A percentile compares a stretch with the other conserved stretches of the same genome.
These are phyloP conservation scores for Patella depressa DNA, from an alignment of 2,888 invertebrate species.

Conservation along the genomic window DNA sequence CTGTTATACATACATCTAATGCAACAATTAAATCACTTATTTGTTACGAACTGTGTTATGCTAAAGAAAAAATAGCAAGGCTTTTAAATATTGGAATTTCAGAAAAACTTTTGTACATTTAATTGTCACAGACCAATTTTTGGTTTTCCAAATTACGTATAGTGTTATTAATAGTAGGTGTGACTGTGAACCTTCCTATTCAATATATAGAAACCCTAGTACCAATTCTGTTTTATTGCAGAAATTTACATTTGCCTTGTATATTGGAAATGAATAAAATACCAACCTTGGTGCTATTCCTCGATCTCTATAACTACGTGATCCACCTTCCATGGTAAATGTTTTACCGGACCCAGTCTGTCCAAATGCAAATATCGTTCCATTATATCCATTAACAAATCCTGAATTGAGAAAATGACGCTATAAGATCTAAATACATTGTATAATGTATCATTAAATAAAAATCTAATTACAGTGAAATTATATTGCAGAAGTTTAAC, in stretches of 20 bases:
- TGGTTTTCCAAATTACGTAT: no score
- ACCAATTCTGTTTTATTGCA: background rate
- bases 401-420: conserved; percentile 40
- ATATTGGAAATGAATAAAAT: background rate
- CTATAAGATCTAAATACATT: background rate
- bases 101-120: no score
- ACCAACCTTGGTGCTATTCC: conserved; percentile 65
- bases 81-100: no score
- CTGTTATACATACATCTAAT: no score
- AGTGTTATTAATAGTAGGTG: no score
- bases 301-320: conserved; percentile 54
- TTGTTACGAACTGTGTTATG: no score
- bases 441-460: no score
- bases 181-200: no score
- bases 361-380: conserved; percentile 70
- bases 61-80: no score
- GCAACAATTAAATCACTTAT: no score
- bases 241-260: background rate
- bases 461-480: background rate
- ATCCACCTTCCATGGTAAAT: conserved; percentile 65
- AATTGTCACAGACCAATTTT: no score
- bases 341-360: conserved; percentile 70
- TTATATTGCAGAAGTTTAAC: background rate
- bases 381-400: conserved; percentile 67
- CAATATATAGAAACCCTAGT: no score